Base-by-base conservation (phyloP, 2,113 vertebrate genomes). In the Myotis davidii region DNA sequence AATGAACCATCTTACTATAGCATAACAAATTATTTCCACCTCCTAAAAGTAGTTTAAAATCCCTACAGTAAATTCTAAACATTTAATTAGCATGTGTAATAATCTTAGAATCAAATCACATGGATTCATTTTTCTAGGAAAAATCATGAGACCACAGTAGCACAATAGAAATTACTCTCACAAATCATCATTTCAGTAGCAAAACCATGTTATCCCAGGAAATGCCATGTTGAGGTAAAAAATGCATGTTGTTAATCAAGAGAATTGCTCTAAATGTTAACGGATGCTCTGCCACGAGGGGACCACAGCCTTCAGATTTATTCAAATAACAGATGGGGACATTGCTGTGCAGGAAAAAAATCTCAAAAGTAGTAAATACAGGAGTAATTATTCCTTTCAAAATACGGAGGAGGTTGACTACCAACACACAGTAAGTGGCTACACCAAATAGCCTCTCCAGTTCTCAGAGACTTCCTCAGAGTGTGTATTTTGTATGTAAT, bases 261-360 rank as follows among this genome's bases (percentile, higher is more conserved):
- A 85, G 72, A 81, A 90, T 6, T 73, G 76, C 54, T 87, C 72
- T 96, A 87, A 88, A 83, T 77, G 90, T 85, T 95, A 94, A 94
- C 82, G 18, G 84, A 67, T n/a, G 13, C 45, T 94, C 39, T 76
- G 52, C 65, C 54, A 87, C 64, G 82, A 90, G 70, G 27, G 48
- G 81, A 85, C 32, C 52, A 82, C 16, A 50, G 61, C 9, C 37
- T 93, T 93, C 52, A 65, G 78, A 67, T 87, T 88, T 96, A 92
- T 79, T 90, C 77, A 69, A 21, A 52, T 48, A 94, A 88, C 52
- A 94, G 64, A 94, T 18, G 18, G 61, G 14, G 39, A 94, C 23
- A 37, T 0, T 88, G 61, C 45, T 77, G 42, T 39, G 88, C 48
- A 84, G 17, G 4, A 42, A 45, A 45, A 4, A 78, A 92, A 70